Evolutionary conservation across 2,888 invertebrate species (phyloP), one percentile per base, ranked within the genome.

Genomic region (Coenonympha glycerion): DNA sequence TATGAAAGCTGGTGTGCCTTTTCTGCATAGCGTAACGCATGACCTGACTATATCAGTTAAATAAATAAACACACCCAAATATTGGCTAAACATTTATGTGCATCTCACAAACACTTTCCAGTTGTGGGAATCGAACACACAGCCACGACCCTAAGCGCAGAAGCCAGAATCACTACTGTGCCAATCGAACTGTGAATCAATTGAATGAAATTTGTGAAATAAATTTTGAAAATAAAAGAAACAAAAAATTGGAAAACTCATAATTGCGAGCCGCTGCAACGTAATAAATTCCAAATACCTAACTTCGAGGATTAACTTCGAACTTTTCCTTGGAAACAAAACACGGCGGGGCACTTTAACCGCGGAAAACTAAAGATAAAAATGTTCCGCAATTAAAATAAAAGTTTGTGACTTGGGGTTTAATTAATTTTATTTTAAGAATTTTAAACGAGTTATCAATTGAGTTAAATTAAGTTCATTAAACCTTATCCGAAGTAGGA

Each of bases 231-330:
- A 44, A 21, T 30, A 9, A 30, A 3, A 3, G 26, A 0, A 4
- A n/a, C 1, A 1, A 6, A 19, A 30, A 44, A 44, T 13, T 9
- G 8, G 21, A 31, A 44, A 44, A 31, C 11, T 41, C 11, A 47
- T 37, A 50, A 50, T 50, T 47, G 40, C 47, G 26, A 44, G 37
- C 47, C n/a, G 33, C 50, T 39, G 44, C 44, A 33, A 40, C 44
- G 47, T 54, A 54, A 50, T 54, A 54, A 54, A 54, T 51, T 54
- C 44, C 54, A 28, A 44, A 48, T 47, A 54, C n/a, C n/a, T n/a
- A n/a, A n/a, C 44, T 37, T 30, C 42, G 51, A 16, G 44, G 52
- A 53, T 47, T 40, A 52, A 54, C 21, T 37, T 19, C n/a, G 9
- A 19, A n/a, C n/a, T 18, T n/a, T 18, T 37, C 13, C 13, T 37